These are phyloP conservation scores for Globia sparganii DNA, from an alignment of 2,888 invertebrate genomes.

Conservation along the genomic window DNA sequence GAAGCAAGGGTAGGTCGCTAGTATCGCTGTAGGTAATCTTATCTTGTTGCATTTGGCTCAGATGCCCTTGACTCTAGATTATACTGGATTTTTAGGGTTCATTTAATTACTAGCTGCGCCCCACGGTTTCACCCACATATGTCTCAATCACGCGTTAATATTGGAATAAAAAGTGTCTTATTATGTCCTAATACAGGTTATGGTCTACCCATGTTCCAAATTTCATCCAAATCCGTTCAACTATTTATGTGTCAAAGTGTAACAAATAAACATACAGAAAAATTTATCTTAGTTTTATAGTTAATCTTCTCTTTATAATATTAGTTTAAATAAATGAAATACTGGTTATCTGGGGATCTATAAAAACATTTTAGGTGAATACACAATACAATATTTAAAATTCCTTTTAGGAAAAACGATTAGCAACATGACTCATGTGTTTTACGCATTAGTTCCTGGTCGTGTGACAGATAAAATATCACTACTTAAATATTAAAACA, in stretches of 20 bases:
- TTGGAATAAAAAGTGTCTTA: not conserved
- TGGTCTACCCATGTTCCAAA: too few species aligned
- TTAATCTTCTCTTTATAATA: not conserved
- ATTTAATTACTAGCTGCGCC: not conserved
- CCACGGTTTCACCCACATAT: not conserved
- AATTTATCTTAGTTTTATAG: not conserved
- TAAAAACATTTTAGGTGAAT: not conserved
- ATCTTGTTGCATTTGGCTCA: conserved; percentile 40
- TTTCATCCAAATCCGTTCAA: not conserved
- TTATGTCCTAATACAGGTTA: too few species aligned
- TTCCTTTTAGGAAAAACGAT: not conserved
- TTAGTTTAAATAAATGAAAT: not conserved
- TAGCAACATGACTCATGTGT: not conserved
- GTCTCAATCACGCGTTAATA: not conserved
- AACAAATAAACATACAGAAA: not conserved
- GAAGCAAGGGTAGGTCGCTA: not conserved
- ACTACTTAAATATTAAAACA: not conserved
- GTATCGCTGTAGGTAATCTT: conserved; percentile 44
- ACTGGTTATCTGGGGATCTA: not conserved
- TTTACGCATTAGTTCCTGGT: not conserved
- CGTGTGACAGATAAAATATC: not conserved
- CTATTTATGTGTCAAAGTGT: not conserved
- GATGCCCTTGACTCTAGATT: conserved; percentile 43
- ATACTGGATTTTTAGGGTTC: conserved; percentile 1
- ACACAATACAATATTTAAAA: not conserved